Evolutionary conservation across 2,888 invertebrate species (phyloP), one percentile per base, ranked within the genome.

Genomic region (Drosophila seclusa): DNA sequence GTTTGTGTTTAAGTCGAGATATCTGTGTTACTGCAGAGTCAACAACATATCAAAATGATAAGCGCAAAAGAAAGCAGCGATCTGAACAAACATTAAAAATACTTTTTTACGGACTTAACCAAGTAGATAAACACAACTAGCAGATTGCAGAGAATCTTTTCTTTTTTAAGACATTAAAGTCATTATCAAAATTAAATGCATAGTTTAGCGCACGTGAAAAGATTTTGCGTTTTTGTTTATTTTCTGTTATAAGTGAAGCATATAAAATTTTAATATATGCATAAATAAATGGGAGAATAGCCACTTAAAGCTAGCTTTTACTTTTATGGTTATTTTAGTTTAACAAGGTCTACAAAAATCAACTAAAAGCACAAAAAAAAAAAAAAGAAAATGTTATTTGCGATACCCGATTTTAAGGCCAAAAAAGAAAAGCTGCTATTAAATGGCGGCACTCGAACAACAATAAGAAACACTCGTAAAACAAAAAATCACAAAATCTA

Each of bases 81-180:
- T 76, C 72, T 76, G 53, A 27, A 53, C 63, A 71, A 78, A 76
- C 71, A 76, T 45, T 53, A 45, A 21, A 29, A n/a, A 52, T 31
- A 40, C 32, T 50, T 40, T 34, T 48, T 67, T 36, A 52, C 60
- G 55, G 29, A 45, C 73, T 31, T 13, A 55, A 38, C 32, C 27
- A 48, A 42, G 38, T 34, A 78, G 67, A 78, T 63, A 63, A 76
- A 52, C n/a, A 27, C 18, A 40, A 29, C 16, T 24, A 18, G 27
- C 13, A 54, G 45, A 55, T 34, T 48, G 38, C 5, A 18, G 50
- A 31, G 8, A 29, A 57, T 60, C 34, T 32, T 1, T 54, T 38
- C 18, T 1, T 42, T 0, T 42, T 29, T 4, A 32, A n/a, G 16
- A 31, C 60, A 16, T 54, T 31, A 50, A 21, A 27, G 58, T 54